phyloP scores from a whole-genome alignment of 2,888 invertebrate species.

The Galerucella pusilla region DNA sequence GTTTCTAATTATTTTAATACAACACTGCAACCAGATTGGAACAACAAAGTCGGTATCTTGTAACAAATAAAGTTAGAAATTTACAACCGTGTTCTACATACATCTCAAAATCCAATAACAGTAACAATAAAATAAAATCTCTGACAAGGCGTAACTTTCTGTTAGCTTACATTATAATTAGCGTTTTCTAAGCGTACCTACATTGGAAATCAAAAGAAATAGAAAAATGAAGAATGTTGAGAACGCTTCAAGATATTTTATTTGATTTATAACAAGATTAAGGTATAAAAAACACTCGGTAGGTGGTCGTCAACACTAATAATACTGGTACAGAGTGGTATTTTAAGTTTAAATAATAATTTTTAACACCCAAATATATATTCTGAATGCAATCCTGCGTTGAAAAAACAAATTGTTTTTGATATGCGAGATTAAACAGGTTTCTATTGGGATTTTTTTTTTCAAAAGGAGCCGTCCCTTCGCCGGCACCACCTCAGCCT shows the following conservation, averaged over 20 bases:
- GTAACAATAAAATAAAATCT: conserved; percentile 24
- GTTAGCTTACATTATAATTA: conserved; percentile 2
- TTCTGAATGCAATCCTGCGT: no score
- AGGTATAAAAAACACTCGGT: neutral
- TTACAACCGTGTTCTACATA: conserved; percentile 26
- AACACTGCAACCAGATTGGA: conserved; percentile 38
- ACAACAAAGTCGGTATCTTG: conserved; percentile 40
- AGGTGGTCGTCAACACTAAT: no score
- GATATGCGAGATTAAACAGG: no score
- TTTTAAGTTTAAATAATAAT: no score
- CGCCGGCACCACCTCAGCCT: no score
- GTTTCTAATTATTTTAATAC: conserved; percentile 36
- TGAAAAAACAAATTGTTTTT: no score
- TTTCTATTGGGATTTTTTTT: no score
- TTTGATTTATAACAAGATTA: neutral
- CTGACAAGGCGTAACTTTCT: conserved; percentile 12
- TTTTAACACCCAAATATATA: no score
- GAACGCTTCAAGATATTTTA: neutral
- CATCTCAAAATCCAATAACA: conserved; percentile 20
- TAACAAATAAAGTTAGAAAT: conserved; percentile 37
- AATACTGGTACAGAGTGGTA: no score
- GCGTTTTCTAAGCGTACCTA: conserved; percentile 1
- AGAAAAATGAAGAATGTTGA: neutral
- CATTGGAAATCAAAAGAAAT: neutral
- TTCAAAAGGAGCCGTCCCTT: no score